phyloP scores from a whole-genome alignment of 2,888 invertebrate genomes.

The Tenthredo distinguenda region DNA sequence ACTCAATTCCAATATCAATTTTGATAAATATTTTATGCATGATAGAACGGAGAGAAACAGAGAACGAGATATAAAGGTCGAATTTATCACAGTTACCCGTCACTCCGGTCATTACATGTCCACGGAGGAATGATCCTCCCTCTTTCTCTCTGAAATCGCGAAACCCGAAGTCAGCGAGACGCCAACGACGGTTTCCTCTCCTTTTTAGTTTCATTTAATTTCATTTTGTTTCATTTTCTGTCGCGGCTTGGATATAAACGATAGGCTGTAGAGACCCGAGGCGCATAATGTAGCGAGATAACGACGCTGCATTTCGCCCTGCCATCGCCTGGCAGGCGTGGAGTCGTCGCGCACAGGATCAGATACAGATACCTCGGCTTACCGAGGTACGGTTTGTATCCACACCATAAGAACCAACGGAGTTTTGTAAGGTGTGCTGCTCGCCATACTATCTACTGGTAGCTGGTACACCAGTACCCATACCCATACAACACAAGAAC shows the following conservation, averaged over 20 bases:
- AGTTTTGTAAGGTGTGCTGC: not conserved
- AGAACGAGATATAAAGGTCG: not conserved
- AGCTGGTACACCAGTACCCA: not conserved
- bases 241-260: slow-evolving; percentile 7
- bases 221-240: not conserved
- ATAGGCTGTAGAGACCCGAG: not conserved
- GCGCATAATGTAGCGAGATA: slow-evolving; percentile 32
- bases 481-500: not conserved
- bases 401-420: not conserved
- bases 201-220: not conserved
- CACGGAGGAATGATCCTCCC: not conserved
- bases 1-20: slow-evolving; percentile 44
- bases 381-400: not conserved
- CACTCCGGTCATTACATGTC: not conserved
- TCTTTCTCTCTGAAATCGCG: not conserved
- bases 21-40: slow-evolving; percentile 45
- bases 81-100: slow-evolving; percentile 21
- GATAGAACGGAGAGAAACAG: not conserved
- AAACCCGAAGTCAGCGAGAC: not conserved
- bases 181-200: not conserved
- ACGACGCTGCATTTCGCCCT: slow-evolving; percentile 32
- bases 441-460: not conserved
- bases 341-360: slow-evolving; percentile 46
- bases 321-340: slow-evolving; percentile 46
- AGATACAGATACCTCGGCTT: slow-evolving; percentile 36